Evolutionary conservation across 2,888 invertebrate genomes (phyloP).

Genomic region (Nasonia oneida): DNA sequence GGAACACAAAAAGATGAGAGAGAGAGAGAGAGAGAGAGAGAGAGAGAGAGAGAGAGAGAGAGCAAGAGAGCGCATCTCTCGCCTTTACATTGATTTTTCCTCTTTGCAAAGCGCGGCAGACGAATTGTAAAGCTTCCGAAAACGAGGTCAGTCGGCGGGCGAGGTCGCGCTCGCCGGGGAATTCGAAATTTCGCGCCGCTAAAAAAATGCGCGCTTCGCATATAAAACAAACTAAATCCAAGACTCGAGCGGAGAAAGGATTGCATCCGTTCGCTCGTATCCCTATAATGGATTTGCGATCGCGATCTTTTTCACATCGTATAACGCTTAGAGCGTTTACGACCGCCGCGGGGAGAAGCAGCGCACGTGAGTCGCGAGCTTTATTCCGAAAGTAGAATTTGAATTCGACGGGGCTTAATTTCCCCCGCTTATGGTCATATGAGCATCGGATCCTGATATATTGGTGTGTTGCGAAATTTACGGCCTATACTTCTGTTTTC

Average conservation of each 20-base stretch:
- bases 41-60: neutral
- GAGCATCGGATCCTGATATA: neutral
- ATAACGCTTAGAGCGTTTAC: slow-evolving; percentile 12
- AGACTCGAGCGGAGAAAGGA: neutral
- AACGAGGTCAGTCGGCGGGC: slow-evolving; percentile 35
- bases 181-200: slow-evolving; percentile 7
- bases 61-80: neutral
- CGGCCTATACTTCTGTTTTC: slow-evolving; percentile 5
- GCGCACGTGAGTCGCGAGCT: slow-evolving; percentile 1
- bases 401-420: neutral
- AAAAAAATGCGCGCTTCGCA: neutral
- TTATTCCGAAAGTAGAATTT: slow-evolving; percentile 18
- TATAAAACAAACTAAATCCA: neutral
- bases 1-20: neutral
- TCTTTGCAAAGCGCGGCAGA: slow-evolving; percentile 8
- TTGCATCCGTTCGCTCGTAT: neutral
- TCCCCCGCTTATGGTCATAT: neutral
- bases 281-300: slow-evolving; percentile 37
- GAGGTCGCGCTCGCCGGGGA: neutral
- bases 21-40: neutral
- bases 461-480: neutral
- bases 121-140: slow-evolving; percentile 53
- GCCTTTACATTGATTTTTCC: slow-evolving; percentile 47
- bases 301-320: slow-evolving; percentile 23
- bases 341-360: neutral